Evolutionary conservation across 2,113 vertebrate species (phyloP).

Genomic region (Porphyrio hochstetteri): DNA sequence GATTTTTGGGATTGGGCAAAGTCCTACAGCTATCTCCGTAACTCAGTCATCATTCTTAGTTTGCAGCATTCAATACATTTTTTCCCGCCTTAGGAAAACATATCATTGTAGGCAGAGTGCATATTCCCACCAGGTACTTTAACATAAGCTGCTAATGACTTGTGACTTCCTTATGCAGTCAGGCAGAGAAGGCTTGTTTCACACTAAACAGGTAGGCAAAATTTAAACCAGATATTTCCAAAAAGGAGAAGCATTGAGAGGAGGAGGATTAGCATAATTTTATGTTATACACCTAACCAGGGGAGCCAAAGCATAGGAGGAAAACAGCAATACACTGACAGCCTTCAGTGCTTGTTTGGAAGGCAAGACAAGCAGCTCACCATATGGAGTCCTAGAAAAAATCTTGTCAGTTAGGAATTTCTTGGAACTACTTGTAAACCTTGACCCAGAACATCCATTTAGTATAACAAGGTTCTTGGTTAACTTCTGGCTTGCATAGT

Average conservation of each 20-base stretch:
- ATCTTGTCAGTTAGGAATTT: neutral
- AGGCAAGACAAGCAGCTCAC: constrained; percentile 42
- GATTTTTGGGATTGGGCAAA: neutral
- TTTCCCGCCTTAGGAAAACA: constrained; percentile 46
- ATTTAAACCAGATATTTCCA: constrained; percentile 68
- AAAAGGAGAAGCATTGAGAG: constrained; percentile 11
- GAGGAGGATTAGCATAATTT: constrained; percentile 65
- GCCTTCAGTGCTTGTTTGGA: constrained; percentile 24
- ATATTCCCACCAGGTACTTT: constrained; percentile 67
- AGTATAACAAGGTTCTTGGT: neutral
- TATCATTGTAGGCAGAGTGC: constrained; percentile 18
- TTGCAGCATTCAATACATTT: constrained; percentile 42
- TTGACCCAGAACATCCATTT: neutral
- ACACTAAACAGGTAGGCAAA: constrained; percentile 63
- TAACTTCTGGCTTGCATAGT: neutral
- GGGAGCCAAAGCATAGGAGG: constrained; percentile 7
- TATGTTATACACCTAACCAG: constrained; percentile 43
- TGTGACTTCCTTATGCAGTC: constrained; percentile 71
- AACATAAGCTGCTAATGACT: constrained; percentile 73
- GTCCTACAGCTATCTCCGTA: neutral
- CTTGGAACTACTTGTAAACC: neutral
- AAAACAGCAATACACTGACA: constrained; percentile 39
- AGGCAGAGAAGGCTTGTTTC: constrained; percentile 41
- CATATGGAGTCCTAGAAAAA: constrained; percentile 14
- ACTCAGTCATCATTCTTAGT: constrained; percentile 6